These are phyloP conservation scores for Macquaria ambigua DNA, from an alignment of 2,113 vertebrate species.

Conservation along the genomic window DNA sequence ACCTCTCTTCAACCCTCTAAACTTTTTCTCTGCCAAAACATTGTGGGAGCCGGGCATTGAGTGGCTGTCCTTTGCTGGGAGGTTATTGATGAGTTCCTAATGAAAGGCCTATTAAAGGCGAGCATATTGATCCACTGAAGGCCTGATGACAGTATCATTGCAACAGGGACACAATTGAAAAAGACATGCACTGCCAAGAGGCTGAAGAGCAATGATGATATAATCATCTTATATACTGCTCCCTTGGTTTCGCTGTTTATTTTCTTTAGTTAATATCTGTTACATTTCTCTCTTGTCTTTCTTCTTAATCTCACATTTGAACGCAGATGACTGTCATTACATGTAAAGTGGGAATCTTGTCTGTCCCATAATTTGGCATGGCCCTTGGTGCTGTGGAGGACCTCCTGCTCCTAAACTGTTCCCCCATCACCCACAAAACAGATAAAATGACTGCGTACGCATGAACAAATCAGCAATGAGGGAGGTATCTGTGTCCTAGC, in stretches of 20 bases:
- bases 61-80: slow-evolving; percentile 51
- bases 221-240: slow-evolving; percentile 14
- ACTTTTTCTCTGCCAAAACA: slow-evolving; percentile 42
- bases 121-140: slow-evolving; percentile 59
- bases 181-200: slow-evolving; percentile 42
- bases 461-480: not conserved
- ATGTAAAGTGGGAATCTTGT: not conserved
- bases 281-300: not conserved
- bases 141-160: slow-evolving; percentile 63
- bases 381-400: not conserved
- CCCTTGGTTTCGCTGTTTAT: not conserved
- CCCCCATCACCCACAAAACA: not conserved
- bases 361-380: not conserved
- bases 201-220: slow-evolving; percentile 17
- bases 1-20: slow-evolving; percentile 2
- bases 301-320: slow-evolving; percentile 6
- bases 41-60: slow-evolving; percentile 40
- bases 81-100: slow-evolving; percentile 76
- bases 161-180: slow-evolving; percentile 49
- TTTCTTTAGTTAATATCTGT: not conserved
- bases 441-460: not conserved
- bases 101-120: slow-evolving; percentile 73
- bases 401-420: not conserved
- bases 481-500: not conserved
- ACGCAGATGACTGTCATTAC: not conserved